Evolutionary conservation across 2,888 invertebrate species (phyloP).

Genomic region (Ormyrus pomaceus): DNA sequence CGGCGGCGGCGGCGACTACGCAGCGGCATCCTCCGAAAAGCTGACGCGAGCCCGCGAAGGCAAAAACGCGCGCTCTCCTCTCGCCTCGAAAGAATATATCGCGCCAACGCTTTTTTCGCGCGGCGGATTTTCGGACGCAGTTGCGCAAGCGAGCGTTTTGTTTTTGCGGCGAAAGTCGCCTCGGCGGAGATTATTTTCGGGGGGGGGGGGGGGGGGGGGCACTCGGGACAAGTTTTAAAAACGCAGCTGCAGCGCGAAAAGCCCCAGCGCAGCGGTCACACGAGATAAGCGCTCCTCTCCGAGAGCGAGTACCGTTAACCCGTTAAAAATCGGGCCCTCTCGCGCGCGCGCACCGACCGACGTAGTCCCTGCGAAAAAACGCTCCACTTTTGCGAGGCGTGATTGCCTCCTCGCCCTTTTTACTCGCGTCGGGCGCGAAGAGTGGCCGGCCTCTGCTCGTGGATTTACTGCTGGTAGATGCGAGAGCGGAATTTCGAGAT

Average conservation of each 20-base stretch:
- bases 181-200: constrained; percentile 47
- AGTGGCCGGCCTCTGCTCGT: too few relatives aligned
- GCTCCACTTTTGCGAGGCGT: constrained; percentile 30
- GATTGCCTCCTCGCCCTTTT: constrained; percentile 36
- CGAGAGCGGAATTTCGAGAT: too few relatives aligned
- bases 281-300: constrained; percentile 42
- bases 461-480: too few relatives aligned
- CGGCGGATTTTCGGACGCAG: constrained; percentile 31
- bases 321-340: constrained; percentile 44
- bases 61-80: too few relatives aligned
- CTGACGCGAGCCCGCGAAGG: too few relatives aligned
- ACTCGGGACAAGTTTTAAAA: constrained; percentile 46
- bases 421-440: constrained; percentile 5
- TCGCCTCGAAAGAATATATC: too few relatives aligned
- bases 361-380: constrained; percentile 24
- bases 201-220: too few relatives aligned
- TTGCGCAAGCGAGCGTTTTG: constrained; percentile 5
- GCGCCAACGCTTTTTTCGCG: too few relatives aligned
- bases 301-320: constrained; percentile 40
- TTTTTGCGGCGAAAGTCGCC: constrained; percentile 15
- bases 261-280: constrained; percentile 45
- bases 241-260: constrained; percentile 42
- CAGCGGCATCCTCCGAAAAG: background rate
- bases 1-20: background rate
- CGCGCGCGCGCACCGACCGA: constrained; percentile 2